A percentile compares a stretch with the other conserved stretches of the same genome.
Evolutionary conservation across 2,797 vertebrate genomes (phyloP).

Genomic region (Eulemur mongoz): DNA sequence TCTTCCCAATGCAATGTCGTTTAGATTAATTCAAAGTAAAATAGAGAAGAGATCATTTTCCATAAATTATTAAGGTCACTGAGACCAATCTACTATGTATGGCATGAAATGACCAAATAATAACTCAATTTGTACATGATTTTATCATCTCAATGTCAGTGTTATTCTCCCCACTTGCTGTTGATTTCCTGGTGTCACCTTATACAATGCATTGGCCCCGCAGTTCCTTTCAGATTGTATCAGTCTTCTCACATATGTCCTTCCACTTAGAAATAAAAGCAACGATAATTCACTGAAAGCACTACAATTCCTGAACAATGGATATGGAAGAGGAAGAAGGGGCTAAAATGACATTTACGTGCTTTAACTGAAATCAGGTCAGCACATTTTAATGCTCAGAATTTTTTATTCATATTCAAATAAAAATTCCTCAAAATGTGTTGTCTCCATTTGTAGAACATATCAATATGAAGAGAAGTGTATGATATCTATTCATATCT

Average conservation of each 20-base stretch:
- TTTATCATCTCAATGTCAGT: neutral
- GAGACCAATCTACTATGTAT: neutral
- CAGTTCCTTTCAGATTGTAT: neutral
- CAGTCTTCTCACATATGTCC: conserved; percentile 5
- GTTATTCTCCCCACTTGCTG: neutral
- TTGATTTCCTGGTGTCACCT: neutral
- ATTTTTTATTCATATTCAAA: conserved; percentile 66
- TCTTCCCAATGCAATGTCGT: neutral
- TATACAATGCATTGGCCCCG: neutral
- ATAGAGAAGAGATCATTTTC: neutral
- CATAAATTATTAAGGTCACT: neutral
- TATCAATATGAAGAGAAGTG: conserved; percentile 51
- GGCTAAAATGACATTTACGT: neutral
- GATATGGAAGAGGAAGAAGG: neutral
- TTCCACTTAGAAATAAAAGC: conserved; percentile 30
- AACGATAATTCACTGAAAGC: neutral
- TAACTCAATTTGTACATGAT: neutral
- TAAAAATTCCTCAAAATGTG: conserved; percentile 59
- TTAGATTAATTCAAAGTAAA: neutral
- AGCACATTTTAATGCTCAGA: conserved; percentile 47
- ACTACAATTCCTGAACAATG: conserved; percentile 23
- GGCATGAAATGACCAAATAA: neutral
- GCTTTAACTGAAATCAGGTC: conserved; percentile 58
- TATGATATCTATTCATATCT: conserved; percentile 57
- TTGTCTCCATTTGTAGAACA: conserved; percentile 37